Base-by-base conservation (phyloP, 23 tunicate species). In the Ascidia mentula region DNA sequence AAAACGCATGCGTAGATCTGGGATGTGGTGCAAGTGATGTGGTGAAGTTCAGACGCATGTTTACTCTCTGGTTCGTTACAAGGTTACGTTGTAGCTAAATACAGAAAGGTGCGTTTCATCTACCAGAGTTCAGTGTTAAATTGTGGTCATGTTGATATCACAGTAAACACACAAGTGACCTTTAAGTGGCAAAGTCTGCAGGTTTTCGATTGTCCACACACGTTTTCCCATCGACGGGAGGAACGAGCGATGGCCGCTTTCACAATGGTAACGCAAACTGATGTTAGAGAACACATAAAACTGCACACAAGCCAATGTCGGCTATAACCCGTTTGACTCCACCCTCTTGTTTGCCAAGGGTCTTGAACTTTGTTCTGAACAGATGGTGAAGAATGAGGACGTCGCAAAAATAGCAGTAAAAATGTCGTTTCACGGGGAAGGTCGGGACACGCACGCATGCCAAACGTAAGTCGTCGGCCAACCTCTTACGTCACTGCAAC, bases 291-390 rank as follows among this genome's bases (percentile, higher is more conserved):
- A 42, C 15, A n/a, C n/a, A n/a, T n/a, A n/a, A n/a, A 53, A 53
- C 22, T 26, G 12, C 65, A 6, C 28, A 53, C 65, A 9, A 53
- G 65, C 65, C 22, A 53, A n/a, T n/a, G n/a, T n/a, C n/a, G n/a
- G n/a, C n/a, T n/a, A n/a, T n/a, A n/a, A n/a, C n/a, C n/a, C n/a
- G n/a, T n/a, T n/a, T n/a, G n/a, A n/a, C n/a, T n/a, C n/a, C n/a
- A 53, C 13, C 65, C 24, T 26, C 65, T 53, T 26, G 24, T 53
- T 53, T 53, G 24, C 65, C 12, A 28, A 3, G 65, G 65, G 65
- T 53, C 65, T 53, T 53, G 65, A 53, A 53, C 65, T 53, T 53
- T 53, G 65, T 53, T 53, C 65, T 5, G 65, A 28, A 53, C 65
- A 5, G 65, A 26, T 53, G 65, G 65, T 9, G 22, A 53, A 53